Percentiles rank a stretch among this genome's conserved stretches.
Conservation (phyloP, 92 coral and sea anemone species). For the Actinernus sp. region DNA sequence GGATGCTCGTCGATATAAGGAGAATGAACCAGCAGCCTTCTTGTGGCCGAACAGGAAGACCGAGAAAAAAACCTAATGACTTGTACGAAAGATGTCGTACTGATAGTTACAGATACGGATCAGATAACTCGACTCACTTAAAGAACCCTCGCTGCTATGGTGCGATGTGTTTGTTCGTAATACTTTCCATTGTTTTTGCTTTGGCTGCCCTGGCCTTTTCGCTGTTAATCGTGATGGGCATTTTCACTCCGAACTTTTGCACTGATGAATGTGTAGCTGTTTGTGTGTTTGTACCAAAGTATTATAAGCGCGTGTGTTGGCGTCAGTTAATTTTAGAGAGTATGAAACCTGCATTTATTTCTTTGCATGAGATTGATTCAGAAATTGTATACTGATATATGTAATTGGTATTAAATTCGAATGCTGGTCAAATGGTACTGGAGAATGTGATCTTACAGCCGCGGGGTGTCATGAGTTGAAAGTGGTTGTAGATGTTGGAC, state of each 20-base stretch:
- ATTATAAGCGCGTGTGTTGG: no score
- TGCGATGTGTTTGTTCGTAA: conserved; percentile 33
- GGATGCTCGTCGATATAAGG: conserved; percentile 43
- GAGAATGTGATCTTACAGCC: no score
- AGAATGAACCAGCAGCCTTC: conserved; percentile 32
- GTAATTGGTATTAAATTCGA: no score
- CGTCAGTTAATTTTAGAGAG: no score
- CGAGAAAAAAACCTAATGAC: conserved; percentile 79
- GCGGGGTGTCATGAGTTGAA: no score
- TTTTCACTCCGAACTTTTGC: conserved; percentile 29
- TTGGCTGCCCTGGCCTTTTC: conserved; percentile 42
- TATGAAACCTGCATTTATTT: no score
- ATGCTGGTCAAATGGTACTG: no score
- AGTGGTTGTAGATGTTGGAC: no score
- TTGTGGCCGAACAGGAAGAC: conserved; percentile 43
- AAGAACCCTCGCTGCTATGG: conserved; percentile 25
- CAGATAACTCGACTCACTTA: conserved; percentile 40
- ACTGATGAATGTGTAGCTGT: no score
- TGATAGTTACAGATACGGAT: conserved; percentile 26
- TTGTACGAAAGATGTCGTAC: conserved; percentile 66
- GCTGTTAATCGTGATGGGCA: conserved; percentile 40
- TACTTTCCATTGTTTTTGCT: conserved; percentile 21
- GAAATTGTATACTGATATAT: no score
- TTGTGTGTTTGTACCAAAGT: no score
- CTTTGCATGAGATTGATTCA: no score